Conservation (phyloP, 2,888 invertebrate genomes). For the Parthenolecanium corni region DNA sequence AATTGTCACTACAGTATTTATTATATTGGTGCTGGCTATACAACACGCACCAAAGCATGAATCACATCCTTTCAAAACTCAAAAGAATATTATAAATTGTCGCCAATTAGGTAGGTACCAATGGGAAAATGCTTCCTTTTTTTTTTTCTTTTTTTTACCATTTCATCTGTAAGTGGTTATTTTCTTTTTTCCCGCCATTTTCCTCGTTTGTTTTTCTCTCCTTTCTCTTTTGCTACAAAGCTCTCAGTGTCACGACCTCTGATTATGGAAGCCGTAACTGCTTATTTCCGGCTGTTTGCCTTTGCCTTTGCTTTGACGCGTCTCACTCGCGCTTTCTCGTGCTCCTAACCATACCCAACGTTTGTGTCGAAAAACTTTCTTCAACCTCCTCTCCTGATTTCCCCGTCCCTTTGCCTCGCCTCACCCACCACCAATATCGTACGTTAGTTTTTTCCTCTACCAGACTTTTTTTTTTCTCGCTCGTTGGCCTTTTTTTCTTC, state of each 20-base stretch:
- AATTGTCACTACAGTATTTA: too few relatives aligned
- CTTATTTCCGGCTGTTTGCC: slow-evolving; percentile 25
- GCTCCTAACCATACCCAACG: slow-evolving; percentile 14
- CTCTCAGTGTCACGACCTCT: slow-evolving; percentile 14
- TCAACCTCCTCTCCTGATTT: not conserved
- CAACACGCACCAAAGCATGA: too few relatives aligned
- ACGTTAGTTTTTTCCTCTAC: too few relatives aligned
- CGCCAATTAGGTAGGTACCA: too few relatives aligned
- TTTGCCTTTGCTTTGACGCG: slow-evolving; percentile 8
- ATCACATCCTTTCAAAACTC: too few relatives aligned
- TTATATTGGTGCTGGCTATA: too few relatives aligned
- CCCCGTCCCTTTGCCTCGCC: not conserved
- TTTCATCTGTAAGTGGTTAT: too few relatives aligned
- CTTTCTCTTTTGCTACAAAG: not conserved
- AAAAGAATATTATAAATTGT: too few relatives aligned
- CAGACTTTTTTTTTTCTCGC: not conserved
- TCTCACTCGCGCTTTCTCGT: not conserved
- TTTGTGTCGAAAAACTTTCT: not conserved
- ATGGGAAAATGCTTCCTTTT: too few relatives aligned
- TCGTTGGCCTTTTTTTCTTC: not conserved
- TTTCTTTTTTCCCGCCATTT: slow-evolving; percentile 1
- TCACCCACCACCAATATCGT: not conserved
- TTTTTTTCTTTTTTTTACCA: too few relatives aligned
- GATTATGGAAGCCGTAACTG: slow-evolving; percentile 13
- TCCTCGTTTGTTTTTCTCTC: not conserved